phyloP scores from a whole-genome alignment of 2,113 vertebrate species.

The Astatotilapia flaviijosephi region DNA sequence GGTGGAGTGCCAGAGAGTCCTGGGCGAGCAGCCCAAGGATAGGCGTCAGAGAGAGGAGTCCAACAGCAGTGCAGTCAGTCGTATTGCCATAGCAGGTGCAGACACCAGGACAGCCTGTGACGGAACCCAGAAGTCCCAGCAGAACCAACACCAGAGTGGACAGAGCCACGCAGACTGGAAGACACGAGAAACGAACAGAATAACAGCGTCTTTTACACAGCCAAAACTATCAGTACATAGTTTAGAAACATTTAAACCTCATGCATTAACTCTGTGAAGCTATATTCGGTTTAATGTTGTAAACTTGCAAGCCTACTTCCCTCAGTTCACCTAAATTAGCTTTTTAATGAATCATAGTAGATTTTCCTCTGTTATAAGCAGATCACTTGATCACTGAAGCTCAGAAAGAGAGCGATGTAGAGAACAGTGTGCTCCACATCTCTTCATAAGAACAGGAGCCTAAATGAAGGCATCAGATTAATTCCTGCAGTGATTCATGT shows the following conservation, averaged over 20 bases:
- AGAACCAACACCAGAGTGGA: slow-evolving; percentile 67
- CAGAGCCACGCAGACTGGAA: slow-evolving; percentile 53
- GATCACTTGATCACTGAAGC: background rate
- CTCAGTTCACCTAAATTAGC: background rate
- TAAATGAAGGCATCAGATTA: background rate
- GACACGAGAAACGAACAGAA: background rate
- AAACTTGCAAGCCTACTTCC: background rate
- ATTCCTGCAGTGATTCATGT: background rate
- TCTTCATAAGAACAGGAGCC: background rate
- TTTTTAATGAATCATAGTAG: background rate
- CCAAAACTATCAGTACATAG: background rate
- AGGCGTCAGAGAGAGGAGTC: slow-evolving; percentile 74
- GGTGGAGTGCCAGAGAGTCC: slow-evolving; percentile 77
- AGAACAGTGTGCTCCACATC: background rate
- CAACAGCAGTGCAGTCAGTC: slow-evolving; percentile 82
- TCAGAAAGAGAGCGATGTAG: background rate
- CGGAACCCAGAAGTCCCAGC: slow-evolving; percentile 62
- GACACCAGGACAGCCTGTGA: slow-evolving; percentile 76
- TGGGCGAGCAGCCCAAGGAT: slow-evolving; percentile 69
- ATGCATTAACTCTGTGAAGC: background rate
- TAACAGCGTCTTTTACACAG: background rate
- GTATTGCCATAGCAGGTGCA: slow-evolving; percentile 83
- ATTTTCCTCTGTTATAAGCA: too few relatives aligned
- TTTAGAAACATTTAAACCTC: background rate
- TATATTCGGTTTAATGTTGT: fast-evolving